Evolutionary conservation across 2,888 invertebrate genomes (phyloP).

Genomic region (Himalopsyche anomala): DNA sequence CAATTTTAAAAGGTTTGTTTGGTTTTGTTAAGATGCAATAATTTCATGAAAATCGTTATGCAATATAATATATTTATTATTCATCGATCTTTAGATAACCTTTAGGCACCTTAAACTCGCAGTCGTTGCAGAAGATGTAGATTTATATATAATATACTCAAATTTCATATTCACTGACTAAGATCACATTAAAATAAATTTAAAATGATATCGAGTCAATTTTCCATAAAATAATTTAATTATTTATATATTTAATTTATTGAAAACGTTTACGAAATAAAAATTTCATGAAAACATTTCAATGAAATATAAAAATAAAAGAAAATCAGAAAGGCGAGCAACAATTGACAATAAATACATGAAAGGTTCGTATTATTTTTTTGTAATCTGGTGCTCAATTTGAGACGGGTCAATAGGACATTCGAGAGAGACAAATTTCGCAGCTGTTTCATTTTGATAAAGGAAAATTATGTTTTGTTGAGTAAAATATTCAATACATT

Average conservation of each 20-base stretch:
- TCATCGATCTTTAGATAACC: not conserved
- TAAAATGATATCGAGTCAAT: too few species aligned
- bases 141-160: not conserved
- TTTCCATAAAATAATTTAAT: too few species aligned
- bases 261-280: not conserved
- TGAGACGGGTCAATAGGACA: not conserved
- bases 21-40: not conserved
- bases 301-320: not conserved
- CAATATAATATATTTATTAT: not conserved
- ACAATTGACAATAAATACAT: not conserved
- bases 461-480: not conserved
- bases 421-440: not conserved
- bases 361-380: not conserved
- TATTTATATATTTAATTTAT: not conserved
- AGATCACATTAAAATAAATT: not conserved
- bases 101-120: not conserved
- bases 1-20: not conserved
- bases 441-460: slow-evolving; percentile 12
- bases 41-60: not conserved
- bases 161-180: not conserved
- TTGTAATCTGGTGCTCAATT: not conserved
- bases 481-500: not conserved
- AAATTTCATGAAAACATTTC: not conserved
- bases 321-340: not conserved
- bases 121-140: not conserved